Percentiles rank a stretch among this genome's conserved stretches.
These are phyloP conservation scores for Notolepis coatsorum DNA, from an alignment of 2,797 vertebrate genomes.

Conservation along the genomic window DNA sequence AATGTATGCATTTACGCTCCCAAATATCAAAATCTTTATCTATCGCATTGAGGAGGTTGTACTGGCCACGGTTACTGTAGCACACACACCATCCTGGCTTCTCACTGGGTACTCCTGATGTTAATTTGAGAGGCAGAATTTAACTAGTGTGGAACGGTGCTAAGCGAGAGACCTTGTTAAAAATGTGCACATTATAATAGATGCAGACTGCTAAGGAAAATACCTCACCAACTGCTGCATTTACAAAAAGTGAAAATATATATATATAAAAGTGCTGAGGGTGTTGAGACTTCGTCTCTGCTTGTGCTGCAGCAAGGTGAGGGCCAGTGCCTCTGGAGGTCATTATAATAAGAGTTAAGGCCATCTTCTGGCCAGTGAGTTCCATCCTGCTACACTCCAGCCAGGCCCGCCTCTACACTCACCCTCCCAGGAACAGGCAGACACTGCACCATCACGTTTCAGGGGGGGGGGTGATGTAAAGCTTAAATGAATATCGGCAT, in stretches of 20 bases:
- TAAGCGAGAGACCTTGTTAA: slow-evolving; percentile 11
- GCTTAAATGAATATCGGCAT: slow-evolving; percentile 7
- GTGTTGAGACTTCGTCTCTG: slow-evolving; percentile 28
- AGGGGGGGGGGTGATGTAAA: not conserved
- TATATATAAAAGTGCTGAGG: slow-evolving; percentile 37
- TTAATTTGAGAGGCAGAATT: slow-evolving; percentile 33
- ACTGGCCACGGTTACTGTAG: no score
- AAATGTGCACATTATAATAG: slow-evolving; percentile 42
- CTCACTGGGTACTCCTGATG: no score
- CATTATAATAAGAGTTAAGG: slow-evolving; percentile 56
- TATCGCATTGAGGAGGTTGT: no score
- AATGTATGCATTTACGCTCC: no score
- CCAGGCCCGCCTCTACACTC: not conserved
- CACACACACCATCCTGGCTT: no score
- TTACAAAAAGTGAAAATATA: slow-evolving; percentile 10
- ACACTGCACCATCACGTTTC: not conserved
- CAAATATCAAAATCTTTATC: no score
- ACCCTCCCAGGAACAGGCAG: not conserved
- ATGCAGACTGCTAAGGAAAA: slow-evolving; percentile 33
- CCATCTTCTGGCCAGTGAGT: slow-evolving; percentile 49
- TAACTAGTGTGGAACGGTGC: slow-evolving; percentile 29
- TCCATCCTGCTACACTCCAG: slow-evolving; percentile 25
- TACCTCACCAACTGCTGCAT: slow-evolving; percentile 35
- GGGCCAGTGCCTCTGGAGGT: slow-evolving; percentile 46
- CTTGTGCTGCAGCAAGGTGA: slow-evolving; percentile 38